phyloP scores from a whole-genome alignment of 2,113 vertebrate genomes.

The Pollachius pollachius region DNA sequence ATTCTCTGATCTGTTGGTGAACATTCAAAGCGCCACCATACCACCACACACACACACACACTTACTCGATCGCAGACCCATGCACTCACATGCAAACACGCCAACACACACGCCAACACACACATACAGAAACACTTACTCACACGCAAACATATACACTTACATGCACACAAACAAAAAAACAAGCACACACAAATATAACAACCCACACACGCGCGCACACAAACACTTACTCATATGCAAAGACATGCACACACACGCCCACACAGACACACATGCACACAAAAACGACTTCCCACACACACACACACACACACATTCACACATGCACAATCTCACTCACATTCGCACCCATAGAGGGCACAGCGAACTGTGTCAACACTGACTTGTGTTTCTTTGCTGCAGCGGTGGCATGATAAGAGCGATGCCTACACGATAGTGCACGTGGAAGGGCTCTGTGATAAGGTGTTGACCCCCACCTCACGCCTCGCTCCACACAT shows the following conservation, averaged over 20 bases:
- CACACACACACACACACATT: background rate
- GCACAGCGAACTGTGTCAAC: constrained; percentile 48
- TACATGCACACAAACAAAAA: background rate
- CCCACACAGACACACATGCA: background rate
- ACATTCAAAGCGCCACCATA: background rate
- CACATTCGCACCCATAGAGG: constrained; percentile 27
- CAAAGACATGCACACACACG: background rate
- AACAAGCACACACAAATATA: background rate
- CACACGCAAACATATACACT: background rate
- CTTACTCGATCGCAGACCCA: background rate
- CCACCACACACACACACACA: background rate
- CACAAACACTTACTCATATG: background rate
- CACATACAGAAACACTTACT: background rate
- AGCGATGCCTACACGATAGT: constrained; percentile 42
- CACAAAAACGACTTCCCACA: background rate
- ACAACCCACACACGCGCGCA: background rate
- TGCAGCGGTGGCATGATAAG: constrained; percentile 50
- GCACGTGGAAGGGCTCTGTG: constrained; percentile 20
- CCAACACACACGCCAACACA: background rate
- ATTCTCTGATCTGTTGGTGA: background rate
- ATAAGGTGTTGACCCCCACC: constrained; percentile 46
- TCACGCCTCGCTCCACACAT: background rate
- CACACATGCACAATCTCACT: background rate
- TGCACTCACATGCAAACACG: background rate
- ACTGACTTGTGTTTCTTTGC: constrained; percentile 43